Conservation (phyloP, 2,113 vertebrate genomes). For the Clarias macrocephalus region DNA sequence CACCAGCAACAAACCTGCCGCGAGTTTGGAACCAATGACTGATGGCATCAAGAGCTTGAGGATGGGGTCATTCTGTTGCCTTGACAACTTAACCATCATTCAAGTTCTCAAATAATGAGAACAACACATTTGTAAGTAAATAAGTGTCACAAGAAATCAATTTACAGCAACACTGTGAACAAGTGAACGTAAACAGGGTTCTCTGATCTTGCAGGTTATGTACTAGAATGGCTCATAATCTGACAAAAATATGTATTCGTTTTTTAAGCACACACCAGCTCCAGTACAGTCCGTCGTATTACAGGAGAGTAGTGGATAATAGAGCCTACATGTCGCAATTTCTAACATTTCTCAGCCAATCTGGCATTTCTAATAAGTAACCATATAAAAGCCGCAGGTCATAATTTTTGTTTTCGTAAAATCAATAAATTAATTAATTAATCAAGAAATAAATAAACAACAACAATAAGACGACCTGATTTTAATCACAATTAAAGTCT, state of each 20-base stretch:
- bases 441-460: too few relatives aligned
- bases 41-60: background rate
- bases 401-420: background rate
- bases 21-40: background rate
- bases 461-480: too few relatives aligned
- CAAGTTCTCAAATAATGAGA: background rate
- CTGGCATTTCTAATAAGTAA: background rate
- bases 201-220: background rate
- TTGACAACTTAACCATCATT: background rate
- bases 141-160: background rate
- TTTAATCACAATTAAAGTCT: too few relatives aligned
- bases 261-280: background rate
- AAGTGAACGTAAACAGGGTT: background rate
- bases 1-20: background rate
- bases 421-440: too few relatives aligned
- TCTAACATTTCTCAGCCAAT: background rate
- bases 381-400: background rate
- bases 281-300: background rate
- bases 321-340: background rate
- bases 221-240: background rate
- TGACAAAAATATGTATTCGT: background rate
- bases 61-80: background rate
- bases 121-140: background rate
- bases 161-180: background rate
- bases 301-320: too few relatives aligned